Percentiles rank a stretch among this genome's conserved stretches.
Conservation (phyloP, 2,797 vertebrate genomes). For the Trichosurus vulpecula region DNA sequence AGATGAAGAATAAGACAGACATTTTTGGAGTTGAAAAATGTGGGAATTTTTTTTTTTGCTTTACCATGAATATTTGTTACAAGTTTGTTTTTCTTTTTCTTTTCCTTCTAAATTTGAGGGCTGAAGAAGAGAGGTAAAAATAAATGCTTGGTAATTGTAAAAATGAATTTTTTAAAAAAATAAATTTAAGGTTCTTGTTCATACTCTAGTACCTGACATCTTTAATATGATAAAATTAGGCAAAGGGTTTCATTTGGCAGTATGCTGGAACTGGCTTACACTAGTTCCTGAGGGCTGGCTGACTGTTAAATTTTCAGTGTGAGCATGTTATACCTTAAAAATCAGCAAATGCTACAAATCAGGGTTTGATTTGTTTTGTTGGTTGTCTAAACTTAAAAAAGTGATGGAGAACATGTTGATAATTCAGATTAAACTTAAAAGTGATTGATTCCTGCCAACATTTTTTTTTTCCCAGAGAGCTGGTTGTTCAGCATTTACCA, state of each 20-base stretch:
- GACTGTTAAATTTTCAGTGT: not conserved
- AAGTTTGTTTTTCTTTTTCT: constrained; percentile 27
- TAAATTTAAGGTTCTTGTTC: not conserved
- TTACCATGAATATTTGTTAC: not conserved
- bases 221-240: not conserved
- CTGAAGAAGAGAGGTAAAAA: not conserved
- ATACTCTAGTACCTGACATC: not conserved
- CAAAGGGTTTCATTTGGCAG: not conserved
- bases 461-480: not conserved
- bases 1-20: too few species aligned
- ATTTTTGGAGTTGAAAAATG: too few species aligned
- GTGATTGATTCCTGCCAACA: too few species aligned
- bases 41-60: not conserved
- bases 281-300: too few species aligned
- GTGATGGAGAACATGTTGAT: too few species aligned
- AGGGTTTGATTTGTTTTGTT: not conserved
- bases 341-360: not conserved
- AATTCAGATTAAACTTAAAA: too few species aligned
- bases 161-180: not conserved
- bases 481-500: not conserved
- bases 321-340: not conserved
- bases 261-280: not conserved
- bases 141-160: too few species aligned
- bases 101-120: not conserved
- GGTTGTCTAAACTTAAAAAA: too few species aligned